Evolutionary conservation across 2,797 vertebrate genomes (phyloP), one percentile per base, ranked within the genome.

Genomic region (Xenentodon cancila): DNA sequence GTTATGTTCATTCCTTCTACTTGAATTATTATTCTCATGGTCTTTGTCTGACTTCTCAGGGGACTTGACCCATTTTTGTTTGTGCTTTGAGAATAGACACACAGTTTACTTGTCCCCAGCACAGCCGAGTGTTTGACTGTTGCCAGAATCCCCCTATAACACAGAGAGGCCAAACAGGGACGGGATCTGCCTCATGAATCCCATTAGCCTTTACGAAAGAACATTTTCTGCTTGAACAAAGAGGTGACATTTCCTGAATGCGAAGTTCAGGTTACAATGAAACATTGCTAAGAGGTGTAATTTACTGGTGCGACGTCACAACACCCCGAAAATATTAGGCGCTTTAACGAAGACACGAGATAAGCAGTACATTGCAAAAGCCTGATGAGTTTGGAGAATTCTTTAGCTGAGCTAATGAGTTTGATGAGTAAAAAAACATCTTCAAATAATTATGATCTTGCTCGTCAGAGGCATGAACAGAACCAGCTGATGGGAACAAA

Each of bases 11-110:
- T 54, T 9, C 53, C 64, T 42, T 51, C 21, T 27, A 60, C 55
- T 46, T 16, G 4, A 15, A 49, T 16, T 9, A 53, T 55, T 57
- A 64, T 74, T 65, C 53, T 43, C 43, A 11, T 51, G 3, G 44
- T 52, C 74, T 69, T 77, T 80, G 68, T 78, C 64, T 8, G 40
- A 54, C 68, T 49, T 27, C 91, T 88, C 87, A 0, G 42, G 86
- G 84, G 91, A 82, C 89, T 77, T 66, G 88, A 82, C 90, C 89
- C 84, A 85, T 82, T 92, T 91, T n/a, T 22, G 55, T 80, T 82
- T 81, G 71, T 77, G 71, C 79, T 80, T 65, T 58, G 84, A 82
- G 83, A 87, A 87, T 75, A 71, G 75, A 77, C 75, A 79, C 76
- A 20, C 75, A 51, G 80, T 20, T 63, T 76, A 48, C 66, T 76